phyloP scores from a whole-genome alignment of 2,797 vertebrate species.

The Cygnus olor region DNA sequence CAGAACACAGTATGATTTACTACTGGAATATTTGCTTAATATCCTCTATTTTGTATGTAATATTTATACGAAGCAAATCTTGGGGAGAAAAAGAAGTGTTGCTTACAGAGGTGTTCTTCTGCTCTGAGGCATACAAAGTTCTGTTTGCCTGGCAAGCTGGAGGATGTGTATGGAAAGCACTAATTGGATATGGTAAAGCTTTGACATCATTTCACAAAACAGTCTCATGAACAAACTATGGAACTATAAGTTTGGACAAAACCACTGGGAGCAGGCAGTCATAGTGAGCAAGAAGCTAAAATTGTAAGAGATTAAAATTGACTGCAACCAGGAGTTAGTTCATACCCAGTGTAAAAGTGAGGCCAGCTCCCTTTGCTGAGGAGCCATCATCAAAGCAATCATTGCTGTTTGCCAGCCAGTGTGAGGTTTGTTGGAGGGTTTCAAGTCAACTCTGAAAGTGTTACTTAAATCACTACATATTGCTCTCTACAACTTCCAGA shows the following conservation, averaged over 20 bases:
- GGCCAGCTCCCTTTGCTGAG: neutral
- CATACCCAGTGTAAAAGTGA: neutral
- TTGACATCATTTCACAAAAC: neutral
- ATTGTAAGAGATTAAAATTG: neutral
- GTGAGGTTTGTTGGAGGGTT: neutral
- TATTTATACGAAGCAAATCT: neutral
- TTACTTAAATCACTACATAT: neutral
- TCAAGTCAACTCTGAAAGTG: neutral
- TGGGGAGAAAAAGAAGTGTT: fast-evolving
- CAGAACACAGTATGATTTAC: neutral
- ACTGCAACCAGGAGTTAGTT: neutral
- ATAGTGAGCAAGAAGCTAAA: neutral
- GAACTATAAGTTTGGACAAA: neutral
- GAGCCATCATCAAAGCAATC: neutral
- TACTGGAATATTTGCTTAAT: neutral
- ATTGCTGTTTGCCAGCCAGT: neutral
- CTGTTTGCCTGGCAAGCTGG: neutral
- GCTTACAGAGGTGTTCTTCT: neutral
- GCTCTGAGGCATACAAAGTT: neutral
- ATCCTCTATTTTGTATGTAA: neutral
- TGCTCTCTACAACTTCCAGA: too few relatives aligned
- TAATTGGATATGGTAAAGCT: neutral
- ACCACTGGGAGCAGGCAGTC: neutral
- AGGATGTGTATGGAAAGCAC: neutral
- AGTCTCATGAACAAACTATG: neutral